These are phyloP conservation scores for Galerucella nymphaeae DNA, from an alignment of 2,888 invertebrate species.

Conservation along the genomic window DNA sequence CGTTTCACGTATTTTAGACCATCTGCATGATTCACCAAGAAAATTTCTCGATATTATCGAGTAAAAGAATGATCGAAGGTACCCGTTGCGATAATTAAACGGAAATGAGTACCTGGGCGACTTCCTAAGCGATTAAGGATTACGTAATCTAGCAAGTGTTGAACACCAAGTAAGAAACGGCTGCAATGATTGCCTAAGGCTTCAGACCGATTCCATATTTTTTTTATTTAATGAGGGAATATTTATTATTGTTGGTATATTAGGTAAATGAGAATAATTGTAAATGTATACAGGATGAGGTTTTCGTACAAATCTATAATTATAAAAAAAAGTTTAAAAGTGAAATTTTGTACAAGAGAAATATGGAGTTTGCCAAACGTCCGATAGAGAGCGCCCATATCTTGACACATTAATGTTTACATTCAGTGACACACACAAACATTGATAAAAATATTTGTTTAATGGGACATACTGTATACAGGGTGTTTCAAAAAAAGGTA, in stretches of 20 bases:
- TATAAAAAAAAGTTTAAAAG: too few species aligned
- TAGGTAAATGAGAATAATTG: conserved; percentile 6
- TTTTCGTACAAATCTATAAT: too few species aligned
- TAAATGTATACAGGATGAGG: not conserved
- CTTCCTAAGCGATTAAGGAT: conserved; percentile 46
- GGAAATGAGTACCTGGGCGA: conserved; percentile 45
- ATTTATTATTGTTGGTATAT: not conserved
- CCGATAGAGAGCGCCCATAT: too few species aligned
- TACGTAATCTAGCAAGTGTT: conserved; percentile 37
- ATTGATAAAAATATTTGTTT: too few species aligned
- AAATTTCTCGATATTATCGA: conserved; percentile 42
- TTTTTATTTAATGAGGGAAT: conserved; percentile 26
- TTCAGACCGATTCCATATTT: conserved; percentile 25
- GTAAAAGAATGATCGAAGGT: conserved; percentile 42
- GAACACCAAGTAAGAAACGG: conserved; percentile 36
- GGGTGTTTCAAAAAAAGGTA: too few species aligned
- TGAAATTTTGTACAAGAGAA: too few species aligned
- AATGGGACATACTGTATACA: too few species aligned
- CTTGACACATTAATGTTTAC: too few species aligned
- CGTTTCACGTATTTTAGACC: conserved; percentile 24
- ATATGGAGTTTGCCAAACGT: too few species aligned
- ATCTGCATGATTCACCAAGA: conserved; percentile 43
- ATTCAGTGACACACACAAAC: too few species aligned
- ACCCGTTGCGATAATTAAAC: conserved; percentile 43
- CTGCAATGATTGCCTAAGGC: conserved; percentile 39